Base-by-base conservation (phyloP, 2,113 vertebrate species). In the Pluvianellus socialis region DNA sequence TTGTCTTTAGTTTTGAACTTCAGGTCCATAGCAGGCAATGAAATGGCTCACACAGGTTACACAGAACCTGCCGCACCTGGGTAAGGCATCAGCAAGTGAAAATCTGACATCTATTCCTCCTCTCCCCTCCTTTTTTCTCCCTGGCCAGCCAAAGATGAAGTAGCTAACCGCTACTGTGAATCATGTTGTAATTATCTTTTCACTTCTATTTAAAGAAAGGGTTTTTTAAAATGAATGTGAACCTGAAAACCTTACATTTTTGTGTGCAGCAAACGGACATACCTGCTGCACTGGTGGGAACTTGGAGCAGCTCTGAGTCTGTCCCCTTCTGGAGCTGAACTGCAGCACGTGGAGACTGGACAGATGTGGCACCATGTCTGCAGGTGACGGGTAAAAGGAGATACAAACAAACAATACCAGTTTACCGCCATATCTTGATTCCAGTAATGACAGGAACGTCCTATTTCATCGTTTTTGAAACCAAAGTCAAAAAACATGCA, bases 341-440 rank as follows among this genome's bases (percentile, higher is more conserved):
- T 66, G 62, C 33, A 88, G 55, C 58, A 35, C 0, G 0, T 24
- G 22, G 56, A 71, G 33, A 40, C 58, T 27, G 22, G 30, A 19
- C 23, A 88, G 52, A 26, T 1, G 0, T 3, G 1, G 21, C n/a
- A 59, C 2, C 4, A 0, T 21, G 49, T 45, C 56, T 88, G 20
- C 35, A 38, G 42, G 33, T 16, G 26, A 52, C 27, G 45, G 8
- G 33, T 75, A 38, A 52, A 72, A 82, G 58, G 47, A 81, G 9
- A 67, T 55, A 15, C 24, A 79, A 58, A 47, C 3, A 49, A 42
- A 47, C 17, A 77, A 40, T 18, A n/a, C 27, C 33, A 35, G 12
- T 40, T 75, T 79, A 55, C 16, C 20, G 61, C 24, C 6, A 8
- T 55, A 44, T 73, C 33, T 91, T 47, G 19, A 33, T 5, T 81